Base-by-base conservation (phyloP, 2,888 invertebrate species). In the Amphipyra berbera region DNA sequence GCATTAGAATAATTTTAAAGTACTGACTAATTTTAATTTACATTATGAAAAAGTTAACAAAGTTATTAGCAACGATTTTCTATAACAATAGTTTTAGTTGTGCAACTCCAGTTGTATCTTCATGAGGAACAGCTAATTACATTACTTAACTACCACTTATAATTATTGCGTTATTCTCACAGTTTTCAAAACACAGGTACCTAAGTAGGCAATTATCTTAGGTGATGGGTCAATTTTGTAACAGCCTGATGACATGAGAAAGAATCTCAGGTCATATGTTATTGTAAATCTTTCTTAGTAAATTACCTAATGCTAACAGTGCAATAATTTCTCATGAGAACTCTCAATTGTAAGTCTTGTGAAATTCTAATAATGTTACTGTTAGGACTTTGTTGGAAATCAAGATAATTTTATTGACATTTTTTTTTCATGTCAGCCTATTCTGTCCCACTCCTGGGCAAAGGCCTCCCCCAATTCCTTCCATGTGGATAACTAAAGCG, bases 181-280 rank as follows among this genome's bases (percentile, higher is more conserved):
- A 61, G 10, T 47, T 63, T 57, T 49, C n/a, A 21, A 53, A 30
- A 14, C 13, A 40, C 37, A 35, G 14, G 6, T 15, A n/a, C n/a
- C n/a, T n/a, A 42, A 42, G 40, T 44, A 49, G 1, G 38, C 27
- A 68, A 61, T 73, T 55, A 37, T 9, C 37, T 27, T 48, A 45
- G 35, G 12, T 73, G 42, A n/a, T 13, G 55, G 40, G 61, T 52
- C 54, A 54, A 44, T 61, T 52, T 68, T 41, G 63, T 37, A 68
- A 69, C 5, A 41, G 38, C 3, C 13, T 53, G 52, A 21, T 58
- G 47, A 67, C 52, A 61, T 68, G 74, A 55, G 61, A 60, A 73
- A 50, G 30, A 41, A 35, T 54, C 67, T 66, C 13, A 48, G 38
- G 13, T 40, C 50, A 53, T 41, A 30, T 42, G 8, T 53, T 14